Conservation (phyloP, 2,113 vertebrate species). For the Calyptommatus sinebrachiatus region DNA sequence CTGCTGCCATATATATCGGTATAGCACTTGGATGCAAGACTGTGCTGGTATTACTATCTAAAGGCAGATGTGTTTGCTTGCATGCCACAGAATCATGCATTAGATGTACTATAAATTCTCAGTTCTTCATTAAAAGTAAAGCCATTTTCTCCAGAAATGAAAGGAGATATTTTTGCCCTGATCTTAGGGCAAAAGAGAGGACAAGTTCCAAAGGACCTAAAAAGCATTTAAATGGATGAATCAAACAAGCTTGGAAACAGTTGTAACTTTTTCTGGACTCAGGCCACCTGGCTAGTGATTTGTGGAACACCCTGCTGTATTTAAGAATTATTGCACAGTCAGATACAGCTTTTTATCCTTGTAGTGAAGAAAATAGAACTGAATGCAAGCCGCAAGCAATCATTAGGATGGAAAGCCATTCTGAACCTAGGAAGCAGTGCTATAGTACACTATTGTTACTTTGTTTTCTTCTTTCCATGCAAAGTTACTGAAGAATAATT, state of each 20-base stretch:
- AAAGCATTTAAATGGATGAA: not conserved
- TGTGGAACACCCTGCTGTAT: constrained; percentile 10
- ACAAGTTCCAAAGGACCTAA: not conserved
- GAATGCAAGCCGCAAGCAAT: constrained; percentile 3
- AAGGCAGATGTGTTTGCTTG: not conserved
- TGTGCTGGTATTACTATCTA: not conserved
- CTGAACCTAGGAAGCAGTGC: not conserved
- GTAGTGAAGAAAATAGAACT: constrained; percentile 5
- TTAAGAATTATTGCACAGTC: not conserved
- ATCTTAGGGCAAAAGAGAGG: not conserved
- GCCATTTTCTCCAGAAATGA: not conserved
- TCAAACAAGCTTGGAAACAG: constrained; percentile 9
- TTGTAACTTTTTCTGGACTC: not conserved
- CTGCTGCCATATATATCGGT: no score
- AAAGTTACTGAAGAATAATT: not conserved
- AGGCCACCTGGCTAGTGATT: constrained; percentile 1
- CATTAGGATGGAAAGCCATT: constrained; percentile 12
- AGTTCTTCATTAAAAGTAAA: not conserved
- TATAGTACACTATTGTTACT: not conserved
- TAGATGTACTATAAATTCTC: not conserved
- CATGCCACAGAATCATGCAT: not conserved
- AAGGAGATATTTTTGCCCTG: not conserved
- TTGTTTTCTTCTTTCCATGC: not conserved
- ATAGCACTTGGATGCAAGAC: not conserved
- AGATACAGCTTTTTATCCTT: constrained; percentile 1